A percentile compares a stretch with the other conserved stretches of the same genome.
These are phyloP conservation scores for Mythimna albipuncta DNA, from an alignment of 2,888 invertebrate species.

Conservation along the genomic window DNA sequence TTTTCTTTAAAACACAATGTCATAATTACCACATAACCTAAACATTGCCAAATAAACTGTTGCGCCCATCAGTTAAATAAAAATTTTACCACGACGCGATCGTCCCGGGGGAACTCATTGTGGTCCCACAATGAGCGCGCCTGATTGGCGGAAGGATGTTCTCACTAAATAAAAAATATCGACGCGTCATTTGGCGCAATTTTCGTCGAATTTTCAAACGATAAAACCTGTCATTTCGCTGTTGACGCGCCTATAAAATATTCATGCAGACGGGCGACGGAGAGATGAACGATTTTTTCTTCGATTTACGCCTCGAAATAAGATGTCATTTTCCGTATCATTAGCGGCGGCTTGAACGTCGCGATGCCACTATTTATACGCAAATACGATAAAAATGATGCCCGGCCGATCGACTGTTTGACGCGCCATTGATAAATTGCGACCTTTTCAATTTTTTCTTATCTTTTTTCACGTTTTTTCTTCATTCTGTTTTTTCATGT, in stretches of 20 bases:
- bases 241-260: slow-evolving; percentile 91
- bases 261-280: slow-evolving; percentile 87
- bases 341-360: slow-evolving; percentile 88
- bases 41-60: slow-evolving; percentile 83
- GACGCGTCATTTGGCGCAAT: slow-evolving; percentile 90
- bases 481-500: slow-evolving; percentile 70
- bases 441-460: slow-evolving; percentile 84
- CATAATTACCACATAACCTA: slow-evolving; percentile 61
- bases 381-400: slow-evolving; percentile 90
- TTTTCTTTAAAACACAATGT: slow-evolving; percentile 5
- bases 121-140: slow-evolving; percentile 87
- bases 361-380: slow-evolving; percentile 90
- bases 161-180: slow-evolving; percentile 91
- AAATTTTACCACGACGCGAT: slow-evolving; percentile 81
- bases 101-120: slow-evolving; percentile 87
- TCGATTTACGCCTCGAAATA: slow-evolving; percentile 90
- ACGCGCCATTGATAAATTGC: slow-evolving; percentile 90
- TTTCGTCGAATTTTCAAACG: slow-evolving; percentile 90
- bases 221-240: slow-evolving; percentile 91
- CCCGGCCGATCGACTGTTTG: slow-evolving; percentile 89
- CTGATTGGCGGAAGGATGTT: slow-evolving; percentile 91
- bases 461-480: slow-evolving; percentile 77
- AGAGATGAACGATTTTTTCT: slow-evolving; percentile 90
- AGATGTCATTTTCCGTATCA: slow-evolving; percentile 91
- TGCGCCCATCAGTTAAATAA: slow-evolving; percentile 87